phyloP scores from a whole-genome alignment of 2,888 invertebrate genomes.

The Cordilura impudica region DNA sequence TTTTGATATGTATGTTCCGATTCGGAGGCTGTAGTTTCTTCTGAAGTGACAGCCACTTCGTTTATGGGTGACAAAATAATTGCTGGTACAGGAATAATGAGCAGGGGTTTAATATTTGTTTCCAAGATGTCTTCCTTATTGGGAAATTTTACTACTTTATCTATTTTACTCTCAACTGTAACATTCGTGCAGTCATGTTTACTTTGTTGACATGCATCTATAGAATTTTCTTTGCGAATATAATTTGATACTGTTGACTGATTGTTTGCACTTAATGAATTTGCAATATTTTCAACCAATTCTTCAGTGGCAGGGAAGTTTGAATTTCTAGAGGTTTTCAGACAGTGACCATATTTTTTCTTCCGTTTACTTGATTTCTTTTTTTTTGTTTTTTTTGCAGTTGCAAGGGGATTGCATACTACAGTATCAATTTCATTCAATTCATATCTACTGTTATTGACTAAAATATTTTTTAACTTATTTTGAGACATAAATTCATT shows the following conservation, averaged over 20 bases:
- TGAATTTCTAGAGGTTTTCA: background rate
- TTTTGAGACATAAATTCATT: background rate
- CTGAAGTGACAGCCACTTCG: background rate
- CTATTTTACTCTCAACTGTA: background rate
- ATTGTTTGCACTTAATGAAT: background rate
- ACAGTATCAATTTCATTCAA: background rate
- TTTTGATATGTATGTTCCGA: conserved; percentile 67
- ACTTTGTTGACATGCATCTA: background rate
- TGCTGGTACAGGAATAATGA: background rate
- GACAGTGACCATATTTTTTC: conserved; percentile 7
- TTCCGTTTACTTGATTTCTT: conserved; percentile 36
- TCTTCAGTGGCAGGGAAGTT: conserved; percentile 2
- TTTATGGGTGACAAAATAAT: background rate
- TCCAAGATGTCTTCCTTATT: background rate
- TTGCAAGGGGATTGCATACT: conserved; percentile 18
- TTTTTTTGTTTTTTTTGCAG: conserved; percentile 18
- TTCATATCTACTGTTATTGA: background rate
- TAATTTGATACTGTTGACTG: background rate
- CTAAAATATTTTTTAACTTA: background rate
- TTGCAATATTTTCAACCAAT: background rate
- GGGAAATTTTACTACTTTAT: background rate
- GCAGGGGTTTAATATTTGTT: background rate
- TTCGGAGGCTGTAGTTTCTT: conserved; percentile 55
- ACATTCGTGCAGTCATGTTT: background rate
- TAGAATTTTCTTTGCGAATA: background rate